Evolutionary conservation across 2,888 invertebrate genomes (phyloP).

Genomic region (Drosophila subquinaria): DNA sequence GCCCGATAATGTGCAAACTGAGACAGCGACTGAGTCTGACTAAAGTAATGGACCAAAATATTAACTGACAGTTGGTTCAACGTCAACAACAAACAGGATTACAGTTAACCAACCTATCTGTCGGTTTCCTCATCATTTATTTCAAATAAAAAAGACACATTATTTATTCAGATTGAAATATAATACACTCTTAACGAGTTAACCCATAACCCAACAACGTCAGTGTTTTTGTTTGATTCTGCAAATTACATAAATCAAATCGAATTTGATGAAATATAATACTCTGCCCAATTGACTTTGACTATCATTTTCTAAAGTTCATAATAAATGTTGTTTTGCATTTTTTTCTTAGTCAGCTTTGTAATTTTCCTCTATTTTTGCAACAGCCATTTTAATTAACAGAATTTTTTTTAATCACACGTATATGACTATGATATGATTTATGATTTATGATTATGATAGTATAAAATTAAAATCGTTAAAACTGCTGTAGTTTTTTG

Average conservation of each 20-base stretch:
- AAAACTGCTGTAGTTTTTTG: too few species aligned
- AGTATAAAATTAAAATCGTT: too few species aligned
- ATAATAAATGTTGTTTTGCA: not conserved
- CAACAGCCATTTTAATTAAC: too few species aligned
- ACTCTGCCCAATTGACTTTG: not conserved
- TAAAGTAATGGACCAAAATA: constrained; percentile 17
- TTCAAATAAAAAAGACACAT: not conserved
- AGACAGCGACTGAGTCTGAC: constrained; percentile 1
- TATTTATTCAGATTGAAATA: not conserved
- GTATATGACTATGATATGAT: too few species aligned
- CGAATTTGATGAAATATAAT: not conserved
- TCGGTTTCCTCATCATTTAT: constrained; percentile 4
- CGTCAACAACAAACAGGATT: constrained; percentile 8
- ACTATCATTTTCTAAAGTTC: not conserved
- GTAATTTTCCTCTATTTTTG: too few species aligned
- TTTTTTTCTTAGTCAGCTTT: too few species aligned
- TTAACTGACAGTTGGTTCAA: constrained; percentile 19
- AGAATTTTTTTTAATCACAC: too few species aligned
- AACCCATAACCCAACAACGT: not conserved
- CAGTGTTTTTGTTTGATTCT: not conserved
- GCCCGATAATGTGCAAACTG: constrained; percentile 20
- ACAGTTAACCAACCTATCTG: not conserved
- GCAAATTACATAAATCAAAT: not conserved
- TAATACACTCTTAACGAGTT: not conserved
- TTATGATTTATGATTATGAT: too few species aligned